Conservation (phyloP, 2,797 vertebrate genomes). For the Alouatta caraya region DNA sequence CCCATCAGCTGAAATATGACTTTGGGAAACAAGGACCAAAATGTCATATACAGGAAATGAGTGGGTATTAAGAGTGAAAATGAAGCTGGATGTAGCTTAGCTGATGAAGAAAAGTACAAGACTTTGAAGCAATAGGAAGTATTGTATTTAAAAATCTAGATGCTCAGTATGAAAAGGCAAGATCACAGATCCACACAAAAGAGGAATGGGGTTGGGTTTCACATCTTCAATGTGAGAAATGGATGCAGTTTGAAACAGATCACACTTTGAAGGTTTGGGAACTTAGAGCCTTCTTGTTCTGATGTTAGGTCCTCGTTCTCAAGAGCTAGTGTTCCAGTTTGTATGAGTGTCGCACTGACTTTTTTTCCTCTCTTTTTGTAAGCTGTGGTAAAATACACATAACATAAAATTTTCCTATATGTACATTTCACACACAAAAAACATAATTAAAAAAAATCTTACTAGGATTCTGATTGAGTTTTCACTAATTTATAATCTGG, state of each 20-base stretch:
- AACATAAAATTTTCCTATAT: background rate
- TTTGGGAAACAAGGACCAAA: conserved; percentile 98
- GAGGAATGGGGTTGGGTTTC: conserved; percentile 96
- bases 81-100: conserved; percentile 88
- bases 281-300: background rate
- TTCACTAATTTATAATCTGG: background rate
- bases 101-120: conserved; percentile 93
- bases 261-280: background rate
- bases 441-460: background rate
- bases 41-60: conserved; percentile 97
- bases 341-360: conserved; percentile 86
- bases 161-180: conserved; percentile 97
- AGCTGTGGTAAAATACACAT: background rate
- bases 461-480: background rate
- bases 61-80: conserved; percentile 94
- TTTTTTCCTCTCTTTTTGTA: conserved; percentile 66
- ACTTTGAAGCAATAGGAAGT: conserved; percentile 98
- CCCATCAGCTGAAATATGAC: conserved; percentile 96
- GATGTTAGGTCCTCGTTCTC: conserved; percentile 80
- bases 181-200: conserved; percentile 96
- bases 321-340: background rate
- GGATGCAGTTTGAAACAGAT: conserved; percentile 83
- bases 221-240: conserved; percentile 93
- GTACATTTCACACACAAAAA: background rate
- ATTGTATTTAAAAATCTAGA: conserved; percentile 94